Evolutionary conservation across 2,888 invertebrate genomes (phyloP).

Genomic region (Drosophila birchii): DNA sequence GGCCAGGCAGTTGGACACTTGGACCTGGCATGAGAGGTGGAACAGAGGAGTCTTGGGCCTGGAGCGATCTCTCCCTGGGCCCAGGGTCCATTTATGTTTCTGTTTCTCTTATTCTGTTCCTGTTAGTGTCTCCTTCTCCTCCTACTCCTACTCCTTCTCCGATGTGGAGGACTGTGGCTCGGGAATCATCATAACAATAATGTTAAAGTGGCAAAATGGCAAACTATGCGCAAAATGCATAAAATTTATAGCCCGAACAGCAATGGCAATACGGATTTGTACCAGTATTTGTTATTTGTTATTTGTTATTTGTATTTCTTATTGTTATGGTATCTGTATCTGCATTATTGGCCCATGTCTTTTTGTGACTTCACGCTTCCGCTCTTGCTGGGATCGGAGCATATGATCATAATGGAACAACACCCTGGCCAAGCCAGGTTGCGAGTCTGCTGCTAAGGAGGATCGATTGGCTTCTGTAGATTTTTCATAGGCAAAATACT

Average conservation of each 20-base stretch:
- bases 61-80: slow-evolving; percentile 28
- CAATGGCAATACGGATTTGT: slow-evolving; percentile 58
- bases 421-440: background rate
- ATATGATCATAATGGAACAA: slow-evolving; percentile 31
- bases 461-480: slow-evolving; percentile 20
- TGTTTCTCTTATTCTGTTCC: slow-evolving; percentile 6
- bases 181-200: slow-evolving; percentile 84
- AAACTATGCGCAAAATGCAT: slow-evolving; percentile 80
- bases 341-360: slow-evolving; percentile 42
- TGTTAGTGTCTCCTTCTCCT: slow-evolving; percentile 36
- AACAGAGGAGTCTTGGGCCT: slow-evolving; percentile 22
- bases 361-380: slow-evolving; percentile 44
- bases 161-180: slow-evolving; percentile 57
- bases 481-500: background rate
- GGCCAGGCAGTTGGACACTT: slow-evolving; percentile 38
- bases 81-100: slow-evolving; percentile 9
- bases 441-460: background rate
- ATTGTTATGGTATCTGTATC: slow-evolving; percentile 37
- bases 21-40: slow-evolving; percentile 52
- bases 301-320: slow-evolving; percentile 49
- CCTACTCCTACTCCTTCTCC: slow-evolving; percentile 29
- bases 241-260: slow-evolving; percentile 74
- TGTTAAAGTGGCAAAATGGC: slow-evolving; percentile 84
- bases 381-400: slow-evolving; percentile 22
- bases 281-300: slow-evolving; percentile 50